Percentiles rank a stretch among this genome's conserved stretches.
Evolutionary conservation across 2,797 vertebrate species (phyloP).

Genomic region (Eospalax fontanierii): DNA sequence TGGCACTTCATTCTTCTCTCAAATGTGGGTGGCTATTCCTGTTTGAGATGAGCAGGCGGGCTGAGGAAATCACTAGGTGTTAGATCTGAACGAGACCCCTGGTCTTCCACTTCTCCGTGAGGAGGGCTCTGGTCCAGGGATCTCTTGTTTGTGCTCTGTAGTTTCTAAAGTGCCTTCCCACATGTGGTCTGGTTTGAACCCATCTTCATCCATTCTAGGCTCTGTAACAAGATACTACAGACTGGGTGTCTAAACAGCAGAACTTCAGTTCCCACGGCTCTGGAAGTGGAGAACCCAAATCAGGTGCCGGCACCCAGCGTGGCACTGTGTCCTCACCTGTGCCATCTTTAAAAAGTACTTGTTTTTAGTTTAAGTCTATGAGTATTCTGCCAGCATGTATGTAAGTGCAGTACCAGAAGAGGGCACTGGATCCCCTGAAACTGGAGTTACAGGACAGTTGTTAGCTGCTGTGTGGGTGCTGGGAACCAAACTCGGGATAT

Average conservation of each 20-base stretch:
- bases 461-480: too few relatives aligned
- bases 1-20: neutral
- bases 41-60: neutral
- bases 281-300: neutral
- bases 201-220: neutral
- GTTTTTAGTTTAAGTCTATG: too few relatives aligned
- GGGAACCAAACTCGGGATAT: too few relatives aligned
- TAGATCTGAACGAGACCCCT: neutral
- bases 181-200: neutral
- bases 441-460: too few relatives aligned
- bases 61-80: neutral
- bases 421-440: too few relatives aligned
- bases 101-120: neutral
- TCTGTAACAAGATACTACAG: neutral
- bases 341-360: neutral
- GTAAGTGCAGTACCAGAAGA: too few relatives aligned
- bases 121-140: neutral
- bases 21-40: neutral
- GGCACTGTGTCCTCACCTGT: too few relatives aligned
- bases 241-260: neutral
- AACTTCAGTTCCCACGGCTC: neutral
- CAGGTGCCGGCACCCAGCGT: neutral
- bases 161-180: neutral
- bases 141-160: neutral
- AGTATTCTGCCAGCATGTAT: too few relatives aligned